Conservation (phyloP, 2,113 vertebrate species). For the Cyphomyrus discorhynchus region DNA sequence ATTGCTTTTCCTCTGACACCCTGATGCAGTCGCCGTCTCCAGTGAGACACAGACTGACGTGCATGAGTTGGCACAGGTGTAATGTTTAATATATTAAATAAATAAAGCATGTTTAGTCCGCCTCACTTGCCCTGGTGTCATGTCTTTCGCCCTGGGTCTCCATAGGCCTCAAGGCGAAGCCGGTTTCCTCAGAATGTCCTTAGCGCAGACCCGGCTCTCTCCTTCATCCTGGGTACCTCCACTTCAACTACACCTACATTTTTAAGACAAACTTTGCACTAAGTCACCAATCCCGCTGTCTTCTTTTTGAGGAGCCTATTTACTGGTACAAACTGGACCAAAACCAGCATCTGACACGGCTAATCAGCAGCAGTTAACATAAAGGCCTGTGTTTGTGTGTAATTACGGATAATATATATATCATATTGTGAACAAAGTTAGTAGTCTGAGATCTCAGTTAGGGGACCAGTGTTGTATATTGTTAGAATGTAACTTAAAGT, state of each 20-base stretch:
- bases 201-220: neutral
- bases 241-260: neutral
- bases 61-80: constrained; percentile 36
- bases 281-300: neutral
- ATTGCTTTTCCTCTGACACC: neutral
- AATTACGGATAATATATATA: neutral
- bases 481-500: neutral
- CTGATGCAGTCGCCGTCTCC: neutral
- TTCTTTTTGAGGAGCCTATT: neutral
- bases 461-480: neutral
- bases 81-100: constrained; percentile 34
- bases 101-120: constrained; percentile 63
- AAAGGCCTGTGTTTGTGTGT: neutral
- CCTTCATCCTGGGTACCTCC: neutral
- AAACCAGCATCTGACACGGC: neutral
- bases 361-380: neutral
- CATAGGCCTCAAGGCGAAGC: neutral
- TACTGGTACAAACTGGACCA: neutral
- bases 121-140: neutral
- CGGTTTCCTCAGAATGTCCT: neutral
- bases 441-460: neutral
- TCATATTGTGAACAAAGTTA: neutral
- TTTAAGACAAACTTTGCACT: neutral
- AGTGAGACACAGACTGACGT: constrained; percentile 36
- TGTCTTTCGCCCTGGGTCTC: neutral